Evolutionary conservation across 2,888 invertebrate genomes (phyloP), one percentile per base, ranked within the genome.

Genomic region (Ctena decussata): DNA sequence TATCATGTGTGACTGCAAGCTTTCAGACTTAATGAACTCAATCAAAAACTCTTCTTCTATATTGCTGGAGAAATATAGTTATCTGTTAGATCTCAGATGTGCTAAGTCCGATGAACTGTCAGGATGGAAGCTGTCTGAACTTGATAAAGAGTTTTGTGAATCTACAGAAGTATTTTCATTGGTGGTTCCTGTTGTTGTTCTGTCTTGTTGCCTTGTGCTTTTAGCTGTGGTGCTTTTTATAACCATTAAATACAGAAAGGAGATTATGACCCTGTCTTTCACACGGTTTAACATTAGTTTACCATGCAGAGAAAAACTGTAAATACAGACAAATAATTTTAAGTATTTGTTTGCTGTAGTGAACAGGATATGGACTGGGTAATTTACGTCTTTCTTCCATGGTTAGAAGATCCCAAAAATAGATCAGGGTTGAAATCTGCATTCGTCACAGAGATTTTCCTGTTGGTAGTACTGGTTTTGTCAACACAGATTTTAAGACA

Each of bases 311-410:
- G 65, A 79, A 12, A n/a, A n/a, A 77, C 78, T 6, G 44, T 49
- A 35, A 78, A 75, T n/a, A 80, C 44, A 3, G 30, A 81, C 35
- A 91, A 91, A 60, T 44, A 75, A 2, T 98, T 98, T 96, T 98
- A 98, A 96, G 98, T 98, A 70, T 98, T 98, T 96, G 97, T 98
- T 91, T 98, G 98, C 95, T 98, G 98, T 96, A 98, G 98, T 96
- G 84, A 88, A 53, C 60, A 78, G 5, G 98, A 98, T 96, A 98
- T 98, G 95, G 97, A 97, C 75, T 98, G 98, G 97, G 98, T 98
- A 60, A 97, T 97, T 46, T 97, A 98, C 94, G 97, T 98, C 93
- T 96, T 98, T 69, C 98, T 98, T 30, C 97, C 98, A 32, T 97
- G 97, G 86, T 96, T 98, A 87, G 98, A 98, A 74, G 96, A 97